Evolutionary conservation across 2,797 vertebrate genomes (phyloP).

Genomic region (Lagorchestes hirsutus): DNA sequence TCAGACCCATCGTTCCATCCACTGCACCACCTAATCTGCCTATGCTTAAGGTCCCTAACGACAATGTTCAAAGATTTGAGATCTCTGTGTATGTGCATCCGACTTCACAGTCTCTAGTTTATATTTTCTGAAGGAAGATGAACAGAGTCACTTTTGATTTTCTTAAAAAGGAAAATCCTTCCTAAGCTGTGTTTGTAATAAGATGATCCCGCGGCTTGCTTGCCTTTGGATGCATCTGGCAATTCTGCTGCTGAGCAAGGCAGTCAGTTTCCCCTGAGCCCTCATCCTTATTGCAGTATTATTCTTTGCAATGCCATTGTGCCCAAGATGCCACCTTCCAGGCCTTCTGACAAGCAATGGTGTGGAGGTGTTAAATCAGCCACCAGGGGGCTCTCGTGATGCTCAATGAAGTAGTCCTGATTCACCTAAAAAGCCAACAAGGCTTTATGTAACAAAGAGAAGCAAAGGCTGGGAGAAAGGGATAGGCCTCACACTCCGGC

Average conservation of each 20-base stretch:
- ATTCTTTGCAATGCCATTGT: neutral
- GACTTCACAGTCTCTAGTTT: neutral
- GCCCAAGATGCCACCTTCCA: neutral
- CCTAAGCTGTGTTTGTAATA: neutral
- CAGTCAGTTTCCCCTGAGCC: neutral
- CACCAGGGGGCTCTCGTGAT: conserved; percentile 63
- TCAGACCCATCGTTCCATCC: too few species aligned
- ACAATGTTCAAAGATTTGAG: neutral
- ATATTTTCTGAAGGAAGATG: neutral
- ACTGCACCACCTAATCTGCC: too few species aligned
- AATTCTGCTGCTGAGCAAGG: too few species aligned
- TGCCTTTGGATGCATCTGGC: neutral
- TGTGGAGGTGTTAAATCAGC: neutral
- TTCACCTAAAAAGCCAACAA: neutral
- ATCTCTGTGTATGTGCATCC: neutral
- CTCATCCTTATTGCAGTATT: rapidly evolving
- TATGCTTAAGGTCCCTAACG: neutral
- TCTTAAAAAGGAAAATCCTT: neutral
- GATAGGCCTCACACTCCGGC: neutral
- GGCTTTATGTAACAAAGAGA: neutral
- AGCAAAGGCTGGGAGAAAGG: neutral
- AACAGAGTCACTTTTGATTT: neutral
- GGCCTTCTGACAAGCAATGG: conserved; percentile 19
- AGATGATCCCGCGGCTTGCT: neutral
- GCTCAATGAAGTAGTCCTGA: neutral